A percentile compares a stretch with the other conserved stretches of the same genome.
phyloP scores from a whole-genome alignment of 2,797 vertebrate species.

The Sternarchorhynchus goeldii region DNA sequence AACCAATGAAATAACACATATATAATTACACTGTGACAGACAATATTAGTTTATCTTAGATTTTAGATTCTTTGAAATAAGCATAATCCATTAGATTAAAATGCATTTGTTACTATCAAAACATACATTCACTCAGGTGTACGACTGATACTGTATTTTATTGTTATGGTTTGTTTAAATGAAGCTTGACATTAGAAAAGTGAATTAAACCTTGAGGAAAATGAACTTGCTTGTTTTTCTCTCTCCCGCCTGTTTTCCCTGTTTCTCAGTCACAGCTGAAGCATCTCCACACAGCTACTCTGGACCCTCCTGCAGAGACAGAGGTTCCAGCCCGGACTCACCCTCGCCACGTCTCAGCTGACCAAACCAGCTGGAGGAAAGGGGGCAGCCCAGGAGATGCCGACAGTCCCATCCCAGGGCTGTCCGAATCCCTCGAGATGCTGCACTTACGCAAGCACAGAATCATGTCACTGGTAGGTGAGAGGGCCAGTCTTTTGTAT shows the following conservation, averaged over 20 bases:
- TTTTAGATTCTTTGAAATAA: too few species aligned
- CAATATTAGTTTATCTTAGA: too few species aligned
- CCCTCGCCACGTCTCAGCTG: conserved; percentile 73
- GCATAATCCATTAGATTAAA: too few species aligned
- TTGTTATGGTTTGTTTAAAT: too few species aligned
- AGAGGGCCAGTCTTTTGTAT: background rate
- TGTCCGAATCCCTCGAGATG: conserved; percentile 83
- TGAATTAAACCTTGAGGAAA: too few species aligned
- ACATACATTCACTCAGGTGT: too few species aligned
- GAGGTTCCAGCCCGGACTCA: conserved; percentile 66
- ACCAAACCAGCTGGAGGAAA: conserved; percentile 69
- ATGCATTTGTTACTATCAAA: too few species aligned
- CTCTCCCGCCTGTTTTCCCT: background rate
- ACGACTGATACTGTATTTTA: too few species aligned
- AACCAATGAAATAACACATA: too few species aligned
- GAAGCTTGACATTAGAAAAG: too few species aligned
- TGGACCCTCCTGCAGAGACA: conserved; percentile 73
- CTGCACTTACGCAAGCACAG: conserved; percentile 76
- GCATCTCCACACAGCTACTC: conserved; percentile 70
- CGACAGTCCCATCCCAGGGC: conserved; percentile 81
- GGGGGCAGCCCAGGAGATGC: conserved; percentile 63
- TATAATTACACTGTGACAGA: too few species aligned
- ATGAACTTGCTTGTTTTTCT: background rate
- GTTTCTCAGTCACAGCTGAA: conserved; percentile 77
- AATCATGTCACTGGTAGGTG: conserved; percentile 77